phyloP scores from a whole-genome alignment of 2,888 invertebrate genomes.

The Andrena fulva region DNA sequence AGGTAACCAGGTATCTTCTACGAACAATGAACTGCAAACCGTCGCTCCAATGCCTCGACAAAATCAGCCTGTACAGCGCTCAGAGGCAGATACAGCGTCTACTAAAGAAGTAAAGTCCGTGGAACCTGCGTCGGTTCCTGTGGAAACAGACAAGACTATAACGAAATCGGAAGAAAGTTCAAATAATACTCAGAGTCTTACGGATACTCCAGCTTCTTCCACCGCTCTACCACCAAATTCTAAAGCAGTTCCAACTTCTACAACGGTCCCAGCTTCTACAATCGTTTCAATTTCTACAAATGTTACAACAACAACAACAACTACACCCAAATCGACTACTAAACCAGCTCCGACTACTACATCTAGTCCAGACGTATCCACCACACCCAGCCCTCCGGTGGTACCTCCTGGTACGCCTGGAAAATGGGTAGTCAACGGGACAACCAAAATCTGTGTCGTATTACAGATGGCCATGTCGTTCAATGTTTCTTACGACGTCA shows the following conservation, averaged over 20 bases:
- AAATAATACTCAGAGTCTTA: not conserved
- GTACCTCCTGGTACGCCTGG: constrained; percentile 82
- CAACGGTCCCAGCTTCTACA: not conserved
- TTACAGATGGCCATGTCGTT: constrained; percentile 89
- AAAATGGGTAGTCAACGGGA: constrained; percentile 85
- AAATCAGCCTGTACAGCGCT: not conserved
- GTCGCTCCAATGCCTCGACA: not conserved
- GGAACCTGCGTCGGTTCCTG: not conserved
- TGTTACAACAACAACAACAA: not conserved
- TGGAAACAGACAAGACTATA: not conserved
- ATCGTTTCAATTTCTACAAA: not conserved
- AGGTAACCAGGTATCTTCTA: constrained; percentile 5
- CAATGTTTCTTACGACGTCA: constrained; percentile 86
- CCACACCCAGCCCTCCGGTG: not conserved
- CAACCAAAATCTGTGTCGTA: constrained; percentile 88
- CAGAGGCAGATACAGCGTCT: not conserved
- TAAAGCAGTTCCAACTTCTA: not conserved
- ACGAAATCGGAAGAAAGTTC: not conserved
- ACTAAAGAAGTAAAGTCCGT: not conserved
- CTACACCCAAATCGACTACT: not conserved
- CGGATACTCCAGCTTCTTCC: not conserved
- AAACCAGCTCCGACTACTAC: constrained; percentile 75
- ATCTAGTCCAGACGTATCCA: constrained; percentile 72
- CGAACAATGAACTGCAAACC: not conserved
- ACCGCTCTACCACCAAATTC: not conserved